Base-by-base conservation (phyloP, 1,140 invertebrate genomes). In the Ceratina japonica region DNA sequence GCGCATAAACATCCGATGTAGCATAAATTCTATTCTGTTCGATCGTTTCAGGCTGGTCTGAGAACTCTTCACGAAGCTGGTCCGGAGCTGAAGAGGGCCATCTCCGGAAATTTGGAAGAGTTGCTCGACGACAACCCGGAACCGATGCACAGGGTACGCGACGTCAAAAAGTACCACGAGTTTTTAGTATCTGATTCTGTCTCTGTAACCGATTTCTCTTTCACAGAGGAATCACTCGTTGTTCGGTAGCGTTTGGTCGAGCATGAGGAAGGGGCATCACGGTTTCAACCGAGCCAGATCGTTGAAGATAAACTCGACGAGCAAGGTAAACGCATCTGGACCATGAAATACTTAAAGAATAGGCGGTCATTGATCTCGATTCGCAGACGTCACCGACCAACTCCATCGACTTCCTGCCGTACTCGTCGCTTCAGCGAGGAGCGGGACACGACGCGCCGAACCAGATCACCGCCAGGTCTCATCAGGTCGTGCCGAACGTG, bases 51-150 rank as follows among this genome's bases (percentile, higher is more conserved):
- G 95, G 98, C 98, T 88, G 99, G 99, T 56, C 94, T 99, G 72
- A 94, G 99, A 79, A 99, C 98, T 0, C 93, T 99, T 18, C 98
- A 99, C 91, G 98, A 99, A 90, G 97, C 98, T 73, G 99, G 98
- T 15, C 99, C 99, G 1, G 98, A 99, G 90, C 94, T 99, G 64
- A 98, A 99, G 91, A 94, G 99, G 87, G 98, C 99, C 13, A 99
- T 99, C 84, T 99, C 98, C 18, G 99, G 98, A 15, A 98, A 98
- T 90, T 92, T 99, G 54, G 97, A 98, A 86, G 97, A 98, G 88
- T 93, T 98, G 24, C 91, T 95, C 44, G 97, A 98, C 87, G 98
- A 99, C 88, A 95, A 95, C 92, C 96, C 97, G 61, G 96, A 98
- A 91, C 98, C 98, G 37, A 98, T 98, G 96, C 98, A 99, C 92